These are phyloP conservation scores for Tipula confusa DNA, from an alignment of 2,888 invertebrate species.

Conservation along the genomic window DNA sequence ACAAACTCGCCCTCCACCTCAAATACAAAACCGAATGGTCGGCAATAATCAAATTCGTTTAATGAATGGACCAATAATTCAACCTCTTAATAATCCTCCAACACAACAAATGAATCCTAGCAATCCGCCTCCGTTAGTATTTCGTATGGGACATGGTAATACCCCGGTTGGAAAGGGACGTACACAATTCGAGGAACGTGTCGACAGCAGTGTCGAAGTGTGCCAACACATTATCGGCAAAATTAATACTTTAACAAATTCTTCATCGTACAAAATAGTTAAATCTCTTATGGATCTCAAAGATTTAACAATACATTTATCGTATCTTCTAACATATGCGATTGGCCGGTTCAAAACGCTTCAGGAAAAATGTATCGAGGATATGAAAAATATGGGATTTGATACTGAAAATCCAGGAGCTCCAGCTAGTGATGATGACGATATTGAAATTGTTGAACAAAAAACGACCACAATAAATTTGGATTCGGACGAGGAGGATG, in stretches of 20 bases:
- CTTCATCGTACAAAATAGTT: slow-evolving; percentile 49
- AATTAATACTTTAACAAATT: slow-evolving; percentile 47
- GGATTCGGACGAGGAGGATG: slow-evolving; percentile 47
- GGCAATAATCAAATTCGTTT: background rate
- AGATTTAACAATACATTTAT: slow-evolving; percentile 49
- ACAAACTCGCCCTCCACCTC: slow-evolving; percentile 35
- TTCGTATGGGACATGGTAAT: slow-evolving; percentile 42
- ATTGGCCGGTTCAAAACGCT: slow-evolving; percentile 48
- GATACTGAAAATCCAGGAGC: slow-evolving; percentile 34
- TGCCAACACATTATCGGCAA: slow-evolving; percentile 49
- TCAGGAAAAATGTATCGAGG: slow-evolving; percentile 47
- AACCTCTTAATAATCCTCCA: slow-evolving; percentile 35
- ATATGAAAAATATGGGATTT: slow-evolving; percentile 49
- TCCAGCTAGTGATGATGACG: slow-evolving; percentile 44
- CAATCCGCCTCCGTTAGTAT: slow-evolving; percentile 38
- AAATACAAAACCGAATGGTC: background rate
- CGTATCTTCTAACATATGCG: slow-evolving; percentile 48
- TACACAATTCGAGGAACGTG: slow-evolving; percentile 46
- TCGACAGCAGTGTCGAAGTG: slow-evolving; percentile 48
- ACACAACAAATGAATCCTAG: background rate
- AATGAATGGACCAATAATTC: slow-evolving; percentile 32
- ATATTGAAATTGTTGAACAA: slow-evolving; percentile 49
- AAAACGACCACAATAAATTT: slow-evolving; percentile 48
- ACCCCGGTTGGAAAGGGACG: slow-evolving; percentile 45
- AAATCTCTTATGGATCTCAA: slow-evolving; percentile 47